phyloP scores from a whole-genome alignment of 2,888 invertebrate species.

The Drosophila quasianomalipes region DNA sequence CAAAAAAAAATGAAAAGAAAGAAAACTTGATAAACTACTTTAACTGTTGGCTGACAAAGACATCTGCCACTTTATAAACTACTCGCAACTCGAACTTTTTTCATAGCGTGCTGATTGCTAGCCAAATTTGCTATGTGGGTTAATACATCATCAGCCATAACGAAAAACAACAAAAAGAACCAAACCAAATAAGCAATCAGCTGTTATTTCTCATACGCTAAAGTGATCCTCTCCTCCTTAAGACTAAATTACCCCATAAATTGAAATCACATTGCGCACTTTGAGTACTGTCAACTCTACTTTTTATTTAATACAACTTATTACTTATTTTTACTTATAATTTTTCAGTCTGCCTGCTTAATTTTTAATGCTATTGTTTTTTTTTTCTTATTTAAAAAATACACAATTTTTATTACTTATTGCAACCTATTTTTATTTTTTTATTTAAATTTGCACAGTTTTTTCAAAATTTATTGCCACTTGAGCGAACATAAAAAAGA shows the following conservation, averaged over 20 bases:
- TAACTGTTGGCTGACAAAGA: slow-evolving; percentile 12
- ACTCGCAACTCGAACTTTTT: slow-evolving; percentile 1
- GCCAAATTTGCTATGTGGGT: background rate
- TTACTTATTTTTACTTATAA: background rate
- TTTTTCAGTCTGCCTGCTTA: background rate
- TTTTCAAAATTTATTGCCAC: background rate
- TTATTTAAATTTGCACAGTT: background rate
- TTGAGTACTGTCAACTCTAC: background rate
- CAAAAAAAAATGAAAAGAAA: background rate
- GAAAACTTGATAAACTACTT: slow-evolving; percentile 15
- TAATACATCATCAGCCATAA: background rate
- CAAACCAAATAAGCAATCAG: background rate
- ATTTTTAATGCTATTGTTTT: background rate
- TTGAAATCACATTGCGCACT: background rate
- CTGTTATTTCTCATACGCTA: background rate
- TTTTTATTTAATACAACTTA: background rate
- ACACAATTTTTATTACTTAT: background rate
- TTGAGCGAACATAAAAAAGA: background rate
- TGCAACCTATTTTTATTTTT: background rate
- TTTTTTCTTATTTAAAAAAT: background rate
- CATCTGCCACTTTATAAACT: slow-evolving; percentile 11
- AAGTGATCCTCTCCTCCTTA: background rate
- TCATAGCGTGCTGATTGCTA: background rate
- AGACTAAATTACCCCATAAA: background rate
- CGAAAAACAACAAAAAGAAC: background rate